These are phyloP conservation scores for Frieseomelitta varia DNA, from an alignment of 1,140 invertebrate species.

Conservation along the genomic window DNA sequence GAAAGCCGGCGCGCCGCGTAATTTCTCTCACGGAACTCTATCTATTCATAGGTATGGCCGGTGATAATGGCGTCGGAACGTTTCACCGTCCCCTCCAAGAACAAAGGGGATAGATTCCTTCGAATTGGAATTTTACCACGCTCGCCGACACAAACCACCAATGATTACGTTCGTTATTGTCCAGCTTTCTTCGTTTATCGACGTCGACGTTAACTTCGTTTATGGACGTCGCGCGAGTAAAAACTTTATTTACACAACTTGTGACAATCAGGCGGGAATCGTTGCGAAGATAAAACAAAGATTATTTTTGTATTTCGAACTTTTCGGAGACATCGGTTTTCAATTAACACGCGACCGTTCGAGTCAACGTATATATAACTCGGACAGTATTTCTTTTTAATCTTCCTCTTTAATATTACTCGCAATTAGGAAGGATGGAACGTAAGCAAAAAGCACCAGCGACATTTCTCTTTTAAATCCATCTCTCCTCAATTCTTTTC, in stretches of 20 bases:
- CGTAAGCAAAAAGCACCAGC: too few relatives aligned
- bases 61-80: conserved; percentile 18
- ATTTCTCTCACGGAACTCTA: conserved; percentile 32
- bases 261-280: background rate
- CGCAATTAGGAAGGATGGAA: background rate
- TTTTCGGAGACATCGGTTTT: background rate
- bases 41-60: conserved; percentile 16
- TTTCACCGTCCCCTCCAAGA: background rate
- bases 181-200: background rate
- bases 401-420: background rate
- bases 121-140: conserved; percentile 4
- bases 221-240: background rate
- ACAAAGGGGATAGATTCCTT: background rate
- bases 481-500: too few relatives aligned
- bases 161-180: background rate
- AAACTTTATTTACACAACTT: background rate
- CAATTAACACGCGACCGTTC: background rate
- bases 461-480: too few relatives aligned
- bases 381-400: background rate
- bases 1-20: conserved; percentile 28
- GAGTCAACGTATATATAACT: too few relatives aligned
- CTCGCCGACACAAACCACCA: background rate
- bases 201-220: background rate
- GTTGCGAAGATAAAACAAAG: background rate
- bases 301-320: background rate